Evolutionary conservation across 2,888 invertebrate species (phyloP), one percentile per base, ranked within the genome.

Genomic region (Xanthostigma xanthostigma): DNA sequence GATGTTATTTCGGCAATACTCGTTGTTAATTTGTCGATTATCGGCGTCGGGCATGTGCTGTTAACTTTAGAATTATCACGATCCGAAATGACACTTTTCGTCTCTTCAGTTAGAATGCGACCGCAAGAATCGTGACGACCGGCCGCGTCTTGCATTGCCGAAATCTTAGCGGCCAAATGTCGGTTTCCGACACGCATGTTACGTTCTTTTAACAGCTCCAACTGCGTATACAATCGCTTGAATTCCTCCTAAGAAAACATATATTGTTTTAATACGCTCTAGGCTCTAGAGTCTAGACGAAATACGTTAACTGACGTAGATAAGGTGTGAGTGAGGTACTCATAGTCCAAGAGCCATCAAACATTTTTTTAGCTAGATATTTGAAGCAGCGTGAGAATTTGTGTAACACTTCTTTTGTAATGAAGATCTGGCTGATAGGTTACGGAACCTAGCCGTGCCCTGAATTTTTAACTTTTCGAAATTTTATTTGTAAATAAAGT

Each of bases 61-160:
- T 13, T 41, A 45, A 33, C 51, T 45, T 49, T 54, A 51, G 14
- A 39, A 35, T 36, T 54, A 51, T 50, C 52, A 50, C 27, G 46
- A 48, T 17, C 50, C 42, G 27, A n/a, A 44, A 36, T 27, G 3
- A 27, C 27, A 27, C 27, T 27, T 6, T 47, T 47, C 27, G 43
- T 43, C 17, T 38, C 48, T 27, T 27, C 27, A 6, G 27, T 27
- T 6, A 27, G 27, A 5, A 6, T 27, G 27, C 6, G 27, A 27
- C 27, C 27, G 6, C 27, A 27, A 27, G 27, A 72, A 54, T 80
- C 80, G 44, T 74, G 72, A 9, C 73, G 64, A 34, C 73, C 73
- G 0, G 84, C 81, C 0, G 86, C 87, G 51, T 86, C 85, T 58
- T 86, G 84, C 88, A 89, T 89, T 8, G 87, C 84, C 1, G 76